Evolutionary conservation across 2,113 vertebrate species (phyloP).

Genomic region (Epinephelus moara): DNA sequence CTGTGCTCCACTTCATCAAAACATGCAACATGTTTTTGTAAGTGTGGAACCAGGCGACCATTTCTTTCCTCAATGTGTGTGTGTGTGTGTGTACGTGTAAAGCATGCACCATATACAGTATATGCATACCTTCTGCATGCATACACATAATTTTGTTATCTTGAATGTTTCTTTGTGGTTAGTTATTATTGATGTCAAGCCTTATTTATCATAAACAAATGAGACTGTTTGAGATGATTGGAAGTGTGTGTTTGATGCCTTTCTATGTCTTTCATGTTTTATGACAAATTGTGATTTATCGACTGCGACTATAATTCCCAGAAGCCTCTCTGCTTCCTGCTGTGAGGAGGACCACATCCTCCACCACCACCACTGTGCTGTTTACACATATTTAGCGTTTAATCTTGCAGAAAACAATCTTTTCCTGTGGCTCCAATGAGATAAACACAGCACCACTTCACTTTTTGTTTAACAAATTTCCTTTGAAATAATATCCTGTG

Average conservation of each 20-base stretch:
- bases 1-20: constrained; percentile 50
- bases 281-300: not conserved
- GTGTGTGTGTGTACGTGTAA: no score
- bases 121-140: constrained; percentile 19
- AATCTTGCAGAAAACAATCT: not conserved
- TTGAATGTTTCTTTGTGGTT: not conserved
- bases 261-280: not conserved
- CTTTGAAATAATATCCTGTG: not conserved
- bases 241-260: not conserved
- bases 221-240: not conserved
- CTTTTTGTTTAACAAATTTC: not conserved
- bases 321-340: not conserved
- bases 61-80: no score
- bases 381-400: not conserved
- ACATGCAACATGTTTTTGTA: not conserved
- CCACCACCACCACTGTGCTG: not conserved
- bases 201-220: not conserved
- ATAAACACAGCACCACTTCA: not conserved
- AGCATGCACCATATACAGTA: no score
- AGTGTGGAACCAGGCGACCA: not conserved
- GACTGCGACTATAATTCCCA: not conserved
- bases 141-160: constrained; percentile 5
- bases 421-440: not conserved
- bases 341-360: not conserved
- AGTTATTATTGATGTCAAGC: not conserved